A percentile compares a stretch with the other conserved stretches of the same genome.
Evolutionary conservation across 2,797 vertebrate genomes (phyloP).

Genomic region (Gymnoscopelus braueri): DNA sequence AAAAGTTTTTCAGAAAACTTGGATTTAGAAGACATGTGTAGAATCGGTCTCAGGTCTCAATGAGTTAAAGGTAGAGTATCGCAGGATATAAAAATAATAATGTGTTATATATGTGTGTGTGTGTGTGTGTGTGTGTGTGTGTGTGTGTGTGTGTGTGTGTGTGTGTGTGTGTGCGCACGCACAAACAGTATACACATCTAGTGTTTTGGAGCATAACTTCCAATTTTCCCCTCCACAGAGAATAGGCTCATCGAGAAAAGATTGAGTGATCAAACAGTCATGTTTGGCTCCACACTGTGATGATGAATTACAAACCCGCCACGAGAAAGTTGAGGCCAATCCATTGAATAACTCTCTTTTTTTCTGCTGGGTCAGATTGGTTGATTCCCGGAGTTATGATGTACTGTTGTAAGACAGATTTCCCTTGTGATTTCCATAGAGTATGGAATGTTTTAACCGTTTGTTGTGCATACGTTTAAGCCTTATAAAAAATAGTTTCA

Average conservation of each 20-base stretch:
- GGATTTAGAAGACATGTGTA: no score
- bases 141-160: no score
- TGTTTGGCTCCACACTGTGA: conserved; percentile 28
- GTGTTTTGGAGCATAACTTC: conserved; percentile 14
- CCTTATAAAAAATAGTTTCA: no score
- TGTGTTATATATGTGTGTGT: no score
- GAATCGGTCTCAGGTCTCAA: no score
- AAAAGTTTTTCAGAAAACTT: no score
- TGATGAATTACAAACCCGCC: conserved; percentile 48
- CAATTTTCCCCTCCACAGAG: conserved; percentile 30
- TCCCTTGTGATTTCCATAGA: conserved; percentile 29
- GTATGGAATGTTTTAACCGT: neutral
- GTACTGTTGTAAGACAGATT: conserved; percentile 29
- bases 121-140: no score
- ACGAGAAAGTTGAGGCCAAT: conserved; percentile 45
- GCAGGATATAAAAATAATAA: no score
- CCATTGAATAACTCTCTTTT: conserved; percentile 45
- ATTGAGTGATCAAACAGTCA: neutral
- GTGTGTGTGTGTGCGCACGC: no score
- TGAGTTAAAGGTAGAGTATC: no score
- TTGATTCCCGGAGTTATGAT: conserved; percentile 39
- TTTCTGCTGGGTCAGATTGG: conserved; percentile 41
- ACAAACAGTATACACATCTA: neutral
- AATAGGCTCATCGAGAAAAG: conserved; percentile 38
- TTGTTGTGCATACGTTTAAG: no score